Evolutionary conservation across 2,113 vertebrate species (phyloP).

Genomic region (Agapornis roseicollis): DNA sequence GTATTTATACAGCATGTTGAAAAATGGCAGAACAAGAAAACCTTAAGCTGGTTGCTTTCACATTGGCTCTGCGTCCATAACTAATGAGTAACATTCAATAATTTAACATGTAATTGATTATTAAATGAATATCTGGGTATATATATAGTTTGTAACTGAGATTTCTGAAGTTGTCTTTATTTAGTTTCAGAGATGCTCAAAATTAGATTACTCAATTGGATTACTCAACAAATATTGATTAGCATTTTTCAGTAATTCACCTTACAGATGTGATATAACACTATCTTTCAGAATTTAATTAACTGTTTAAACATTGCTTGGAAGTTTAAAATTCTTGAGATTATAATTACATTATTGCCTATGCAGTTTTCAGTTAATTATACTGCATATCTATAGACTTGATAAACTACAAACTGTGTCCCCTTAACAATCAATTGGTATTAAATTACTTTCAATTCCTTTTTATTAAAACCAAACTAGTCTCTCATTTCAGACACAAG

Average conservation of each 20-base stretch:
- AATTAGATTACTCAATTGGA: constrained; percentile 52
- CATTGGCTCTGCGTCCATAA: neutral
- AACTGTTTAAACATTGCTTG: constrained; percentile 72
- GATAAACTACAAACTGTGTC: constrained; percentile 72
- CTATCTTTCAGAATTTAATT: constrained; percentile 73
- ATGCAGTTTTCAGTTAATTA: constrained; percentile 74
- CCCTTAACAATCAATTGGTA: constrained; percentile 73
- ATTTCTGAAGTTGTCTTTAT: constrained; percentile 34
- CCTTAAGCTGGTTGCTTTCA: neutral
- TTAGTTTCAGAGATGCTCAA: constrained; percentile 6
- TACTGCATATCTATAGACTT: constrained; percentile 68
- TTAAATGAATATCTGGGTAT: constrained; percentile 27
- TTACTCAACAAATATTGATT: constrained; percentile 61
- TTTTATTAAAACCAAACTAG: constrained; percentile 77
- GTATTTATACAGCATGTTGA: neutral
- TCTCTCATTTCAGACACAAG: constrained; percentile 54
- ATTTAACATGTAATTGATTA: constrained; percentile 40
- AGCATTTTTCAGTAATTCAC: constrained; percentile 49
- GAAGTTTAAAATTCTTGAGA: constrained; percentile 70
- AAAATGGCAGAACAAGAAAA: neutral
- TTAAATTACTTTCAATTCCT: constrained; percentile 75
- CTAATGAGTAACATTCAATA: constrained; percentile 7
- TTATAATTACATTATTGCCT: constrained; percentile 73
- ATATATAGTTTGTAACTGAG: neutral
- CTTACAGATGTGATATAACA: constrained; percentile 60